Percentiles rank a stretch among this genome's conserved stretches.
phyloP scores from a whole-genome alignment of 64 coral and sea anemone species.

The Stichodactyla helianthus region DNA sequence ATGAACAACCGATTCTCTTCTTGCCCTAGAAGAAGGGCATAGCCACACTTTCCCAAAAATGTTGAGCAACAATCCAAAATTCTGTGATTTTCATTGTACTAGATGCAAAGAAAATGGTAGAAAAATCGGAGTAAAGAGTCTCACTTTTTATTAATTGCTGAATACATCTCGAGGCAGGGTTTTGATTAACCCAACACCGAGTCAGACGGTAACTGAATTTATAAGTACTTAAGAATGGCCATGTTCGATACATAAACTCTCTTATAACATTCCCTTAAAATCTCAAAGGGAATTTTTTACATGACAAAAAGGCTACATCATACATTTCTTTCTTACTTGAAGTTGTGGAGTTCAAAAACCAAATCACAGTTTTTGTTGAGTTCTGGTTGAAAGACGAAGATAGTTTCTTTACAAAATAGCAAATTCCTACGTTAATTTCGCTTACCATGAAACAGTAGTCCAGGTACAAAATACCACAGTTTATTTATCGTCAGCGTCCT shows the following conservation, averaged over 20 bases:
- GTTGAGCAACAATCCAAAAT: too few relatives aligned
- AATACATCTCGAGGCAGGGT: not conserved
- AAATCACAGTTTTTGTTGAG: not conserved
- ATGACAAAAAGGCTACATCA: not conserved
- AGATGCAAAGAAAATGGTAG: too few relatives aligned
- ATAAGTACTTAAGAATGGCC: not conserved
- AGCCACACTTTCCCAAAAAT: too few relatives aligned
- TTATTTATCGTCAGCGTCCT: not conserved
- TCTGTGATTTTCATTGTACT: too few relatives aligned
- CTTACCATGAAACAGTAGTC: not conserved
- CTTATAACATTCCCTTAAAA: too few relatives aligned
- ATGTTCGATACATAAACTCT: not conserved
- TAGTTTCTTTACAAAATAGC: not conserved
- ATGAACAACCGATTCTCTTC: too few relatives aligned
- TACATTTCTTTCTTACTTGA: too few relatives aligned
- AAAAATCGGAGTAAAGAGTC: too few relatives aligned
- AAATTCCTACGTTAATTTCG: not conserved
- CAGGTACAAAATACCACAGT: not conserved
- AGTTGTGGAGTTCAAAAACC: not conserved
- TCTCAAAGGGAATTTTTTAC: not conserved
- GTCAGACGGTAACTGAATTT: not conserved
- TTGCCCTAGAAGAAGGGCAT: too few relatives aligned
- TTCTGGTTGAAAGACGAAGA: too few relatives aligned
- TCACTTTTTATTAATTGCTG: not conserved
- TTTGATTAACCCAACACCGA: not conserved